Conservation (phyloP, 2,888 invertebrate species). For the Stenurella melanura region DNA sequence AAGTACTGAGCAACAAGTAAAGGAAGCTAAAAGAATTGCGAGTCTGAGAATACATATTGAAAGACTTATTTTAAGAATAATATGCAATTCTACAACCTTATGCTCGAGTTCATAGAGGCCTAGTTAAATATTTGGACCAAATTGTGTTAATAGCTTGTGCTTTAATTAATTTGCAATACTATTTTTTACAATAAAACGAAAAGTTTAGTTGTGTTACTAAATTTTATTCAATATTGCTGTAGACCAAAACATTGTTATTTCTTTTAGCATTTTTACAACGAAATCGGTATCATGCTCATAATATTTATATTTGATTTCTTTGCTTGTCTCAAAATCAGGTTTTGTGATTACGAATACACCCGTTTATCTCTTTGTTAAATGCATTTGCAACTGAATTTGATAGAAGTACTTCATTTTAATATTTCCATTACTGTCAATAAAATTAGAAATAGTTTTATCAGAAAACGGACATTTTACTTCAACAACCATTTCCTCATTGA, state of each 20-base stretch:
- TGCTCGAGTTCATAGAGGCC: constrained; percentile 45
- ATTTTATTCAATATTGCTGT: constrained; percentile 10
- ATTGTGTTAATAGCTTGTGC: constrained; percentile 47
- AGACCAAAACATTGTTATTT: background rate
- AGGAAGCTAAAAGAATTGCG: constrained; percentile 42
- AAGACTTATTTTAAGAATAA: constrained; percentile 55
- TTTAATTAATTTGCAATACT: constrained; percentile 48
- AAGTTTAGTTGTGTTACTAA: background rate
- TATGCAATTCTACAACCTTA: constrained; percentile 49
- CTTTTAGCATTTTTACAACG: background rate
- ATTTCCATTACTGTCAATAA: too few species aligned
- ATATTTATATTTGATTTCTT: constrained; percentile 12
- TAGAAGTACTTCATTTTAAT: too few species aligned
- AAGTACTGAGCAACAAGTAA: constrained; percentile 37
- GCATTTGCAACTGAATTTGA: too few species aligned
- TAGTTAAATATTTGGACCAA: constrained; percentile 44
- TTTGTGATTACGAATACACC: background rate
- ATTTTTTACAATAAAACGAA: constrained; percentile 16
- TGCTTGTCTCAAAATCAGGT: background rate
- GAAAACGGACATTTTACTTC: too few species aligned
- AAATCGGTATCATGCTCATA: background rate
- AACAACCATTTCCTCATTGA: too few species aligned
- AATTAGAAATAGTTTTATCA: too few species aligned
- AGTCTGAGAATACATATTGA: constrained; percentile 57
- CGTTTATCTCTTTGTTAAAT: too few species aligned